phyloP scores from a whole-genome alignment of 2,113 vertebrate genomes.

The Axis porcinus region DNA sequence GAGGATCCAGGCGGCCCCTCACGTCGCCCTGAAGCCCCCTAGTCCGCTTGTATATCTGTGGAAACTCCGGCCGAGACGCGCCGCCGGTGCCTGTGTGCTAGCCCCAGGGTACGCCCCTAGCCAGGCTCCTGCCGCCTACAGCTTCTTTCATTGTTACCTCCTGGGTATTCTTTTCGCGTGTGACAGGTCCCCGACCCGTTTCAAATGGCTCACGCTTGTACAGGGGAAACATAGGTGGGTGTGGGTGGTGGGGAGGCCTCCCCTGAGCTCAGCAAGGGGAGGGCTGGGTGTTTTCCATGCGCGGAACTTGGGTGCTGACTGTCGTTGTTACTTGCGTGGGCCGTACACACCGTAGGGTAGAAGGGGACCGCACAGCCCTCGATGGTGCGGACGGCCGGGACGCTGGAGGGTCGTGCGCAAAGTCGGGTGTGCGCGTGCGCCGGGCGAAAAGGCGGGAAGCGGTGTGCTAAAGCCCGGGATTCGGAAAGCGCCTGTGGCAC shows the following conservation, averaged over 20 bases:
- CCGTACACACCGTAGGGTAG: too few species aligned
- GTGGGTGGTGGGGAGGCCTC: neutral
- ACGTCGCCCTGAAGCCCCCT: neutral
- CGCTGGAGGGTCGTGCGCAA: accelerated
- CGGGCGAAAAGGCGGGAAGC: constrained; percentile 36
- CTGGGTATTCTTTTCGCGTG: neutral
- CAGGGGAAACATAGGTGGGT: neutral
- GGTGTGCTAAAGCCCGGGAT: neutral
- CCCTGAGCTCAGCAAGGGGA: neutral
- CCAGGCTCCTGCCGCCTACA: neutral
- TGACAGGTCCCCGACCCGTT: neutral
- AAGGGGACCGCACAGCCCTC: neutral
- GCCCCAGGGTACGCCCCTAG: neutral
- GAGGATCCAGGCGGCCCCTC: neutral
- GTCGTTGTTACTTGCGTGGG: neutral
- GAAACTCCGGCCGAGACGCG: neutral
- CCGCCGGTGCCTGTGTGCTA: neutral
- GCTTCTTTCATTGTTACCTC: neutral
- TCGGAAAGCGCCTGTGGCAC: neutral
- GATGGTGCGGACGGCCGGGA: accelerated
- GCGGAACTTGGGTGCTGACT: neutral
- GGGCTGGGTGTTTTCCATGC: neutral
- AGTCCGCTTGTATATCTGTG: neutral
- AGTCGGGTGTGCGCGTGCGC: neutral
- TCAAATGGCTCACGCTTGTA: neutral